Percentiles rank a stretch among this genome's conserved stretches.
These are phyloP conservation scores for Vicugna pacos DNA, from an alignment of 2,113 vertebrate genomes.

Conservation along the genomic window DNA sequence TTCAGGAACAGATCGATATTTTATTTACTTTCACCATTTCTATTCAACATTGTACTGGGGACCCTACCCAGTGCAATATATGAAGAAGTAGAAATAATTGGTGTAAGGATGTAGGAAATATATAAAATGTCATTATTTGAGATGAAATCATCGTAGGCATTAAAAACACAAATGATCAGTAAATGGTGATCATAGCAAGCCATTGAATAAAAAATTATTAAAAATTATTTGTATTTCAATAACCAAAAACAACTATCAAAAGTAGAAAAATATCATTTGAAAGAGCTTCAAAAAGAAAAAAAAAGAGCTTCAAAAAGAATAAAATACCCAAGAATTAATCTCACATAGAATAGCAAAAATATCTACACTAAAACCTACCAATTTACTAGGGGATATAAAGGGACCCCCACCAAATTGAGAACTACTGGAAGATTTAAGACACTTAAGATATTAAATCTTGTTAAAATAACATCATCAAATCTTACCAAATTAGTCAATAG, in stretches of 20 bases:
- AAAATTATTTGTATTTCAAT: neutral
- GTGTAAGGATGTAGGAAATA: neutral
- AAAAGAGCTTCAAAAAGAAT: neutral
- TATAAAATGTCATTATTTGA: neutral
- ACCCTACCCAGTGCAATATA: neutral
- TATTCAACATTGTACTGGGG: neutral
- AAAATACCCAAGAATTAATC: neutral
- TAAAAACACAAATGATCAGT: neutral
- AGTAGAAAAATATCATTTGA: neutral
- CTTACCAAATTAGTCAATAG: neutral
- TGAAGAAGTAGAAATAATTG: neutral
- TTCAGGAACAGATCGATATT: neutral
- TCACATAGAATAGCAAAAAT: neutral
- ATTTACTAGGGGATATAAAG: neutral
- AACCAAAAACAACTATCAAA: neutral
- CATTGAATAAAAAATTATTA: neutral
- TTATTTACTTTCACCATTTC: neutral
- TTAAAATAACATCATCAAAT: neutral
- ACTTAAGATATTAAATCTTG: neutral
- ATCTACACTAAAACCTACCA: neutral
- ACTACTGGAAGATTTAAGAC: neutral
- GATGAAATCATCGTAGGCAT: neutral
- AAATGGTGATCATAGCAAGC: neutral
- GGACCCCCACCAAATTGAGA: neutral
- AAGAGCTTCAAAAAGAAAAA: too few relatives aligned